Conservation (phyloP, 2,797 vertebrate species). For the Lithobates pipiens region DNA sequence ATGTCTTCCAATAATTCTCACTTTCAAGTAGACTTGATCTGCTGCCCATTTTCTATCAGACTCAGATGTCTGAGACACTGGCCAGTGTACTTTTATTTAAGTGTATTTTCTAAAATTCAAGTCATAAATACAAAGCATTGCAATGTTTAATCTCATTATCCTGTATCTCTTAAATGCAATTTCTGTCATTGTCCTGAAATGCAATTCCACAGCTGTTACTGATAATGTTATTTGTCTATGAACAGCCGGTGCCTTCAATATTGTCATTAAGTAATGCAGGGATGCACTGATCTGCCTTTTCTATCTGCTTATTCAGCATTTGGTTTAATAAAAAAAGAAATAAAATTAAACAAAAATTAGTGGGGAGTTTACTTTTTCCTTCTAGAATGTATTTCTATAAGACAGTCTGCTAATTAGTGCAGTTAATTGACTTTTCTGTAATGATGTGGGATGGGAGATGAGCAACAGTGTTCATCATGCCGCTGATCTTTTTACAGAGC, state of each 20-base stretch:
- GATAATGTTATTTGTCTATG: conserved; percentile 15
- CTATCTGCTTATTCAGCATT: background rate
- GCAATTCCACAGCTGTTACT: conserved; percentile 40
- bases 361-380: background rate
- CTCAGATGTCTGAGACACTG: conserved; percentile 54
- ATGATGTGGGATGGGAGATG: no score
- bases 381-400: background rate
- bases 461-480: no score
- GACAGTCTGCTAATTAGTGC: background rate
- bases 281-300: background rate
- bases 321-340: background rate
- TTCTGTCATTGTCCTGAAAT: conserved; percentile 31
- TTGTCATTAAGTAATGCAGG: background rate
- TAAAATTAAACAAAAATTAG: background rate
- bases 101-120: conserved; percentile 32
- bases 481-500: no score
- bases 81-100: conserved; percentile 34
- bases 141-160: conserved; percentile 40
- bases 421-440: no score
- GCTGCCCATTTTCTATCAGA: conserved; percentile 51
- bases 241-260: background rate
- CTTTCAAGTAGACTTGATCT: conserved; percentile 48
- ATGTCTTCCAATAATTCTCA: conserved; percentile 41
- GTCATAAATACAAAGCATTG: conserved; percentile 23
- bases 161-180: conserved; percentile 46